Evolutionary conservation across 1,140 invertebrate species (phyloP), one percentile per base, ranked within the genome.

Genomic region (Drosophila grimshawi): DNA sequence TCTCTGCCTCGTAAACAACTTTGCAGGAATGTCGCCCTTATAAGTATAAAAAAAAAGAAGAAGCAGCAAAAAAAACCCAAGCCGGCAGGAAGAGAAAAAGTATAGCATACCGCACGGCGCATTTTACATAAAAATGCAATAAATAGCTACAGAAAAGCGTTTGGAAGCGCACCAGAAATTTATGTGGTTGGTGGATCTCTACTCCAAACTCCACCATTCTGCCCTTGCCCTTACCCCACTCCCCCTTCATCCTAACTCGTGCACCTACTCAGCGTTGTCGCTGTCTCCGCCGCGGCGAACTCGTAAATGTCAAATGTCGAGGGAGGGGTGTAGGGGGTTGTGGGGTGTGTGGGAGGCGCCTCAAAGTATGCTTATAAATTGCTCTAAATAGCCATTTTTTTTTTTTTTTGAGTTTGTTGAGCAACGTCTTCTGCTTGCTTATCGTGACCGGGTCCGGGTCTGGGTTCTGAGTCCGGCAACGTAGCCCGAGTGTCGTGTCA

Each of bases 101-200:
- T 64, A 59, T 68, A 64, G 81, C 66, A 77, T 75, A 68, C 81
- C 81, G 65, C 67, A 66, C 57, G 78, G 66, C 76, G 76, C 75
- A 81, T 81, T 89, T 86, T 88, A 90, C 88, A 90, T 91, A 90
- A 90, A 90, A 90, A 90, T 90, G 88, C 88, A 90, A 90, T 90
- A 90, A 90, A 89, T 89, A 89, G 85, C 82, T 79, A 66, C 69
- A 69, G 60, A 52, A 72, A 76, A 76, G 8, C 64, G 70, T 59
- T 73, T 68, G 70, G 67, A 70, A 75, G 72, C 73, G 55, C 61
- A 65, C 53, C 73, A 51, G 55, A 61, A 89, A 88, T 88, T 88
- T 88, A 88, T 88, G 80, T 73, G 77, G 77, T 43, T 57, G 51
- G 52, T 19, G 80, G 80, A 81, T 64, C 61, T 70, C 41, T 53